Percentiles rank a stretch among this genome's conserved stretches.
Conservation (phyloP, 2,888 invertebrate genomes). For the Meganola albula region DNA sequence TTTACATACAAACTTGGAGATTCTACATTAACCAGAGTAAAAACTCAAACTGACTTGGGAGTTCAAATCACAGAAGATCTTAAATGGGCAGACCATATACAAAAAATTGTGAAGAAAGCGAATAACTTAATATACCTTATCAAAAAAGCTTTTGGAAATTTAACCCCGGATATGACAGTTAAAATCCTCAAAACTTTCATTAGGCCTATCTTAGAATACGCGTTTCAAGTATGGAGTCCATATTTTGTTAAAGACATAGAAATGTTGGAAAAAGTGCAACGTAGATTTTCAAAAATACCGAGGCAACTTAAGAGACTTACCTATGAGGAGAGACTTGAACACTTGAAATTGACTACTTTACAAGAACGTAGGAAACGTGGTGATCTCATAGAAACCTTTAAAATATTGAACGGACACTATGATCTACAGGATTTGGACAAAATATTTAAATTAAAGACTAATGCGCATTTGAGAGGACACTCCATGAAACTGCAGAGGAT, state of each 20-base stretch:
- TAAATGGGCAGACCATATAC: not conserved
- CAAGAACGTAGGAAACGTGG: too few relatives aligned
- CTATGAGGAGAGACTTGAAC: too few relatives aligned
- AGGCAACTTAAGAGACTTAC: too few relatives aligned
- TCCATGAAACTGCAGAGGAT: too few relatives aligned
- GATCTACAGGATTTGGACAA: too few relatives aligned
- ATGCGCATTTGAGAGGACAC: too few relatives aligned
- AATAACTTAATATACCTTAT: slow-evolving; percentile 2
- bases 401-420: too few relatives aligned
- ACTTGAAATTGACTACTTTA: too few relatives aligned
- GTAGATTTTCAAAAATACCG: too few relatives aligned
- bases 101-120: not conserved
- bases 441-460: too few relatives aligned
- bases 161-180: slow-evolving; percentile 2
- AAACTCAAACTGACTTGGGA: not conserved
- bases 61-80: not conserved
- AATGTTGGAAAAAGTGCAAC: too few relatives aligned
- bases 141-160: slow-evolving; percentile 3
- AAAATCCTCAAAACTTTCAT: slow-evolving; percentile 1
- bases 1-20: not conserved
- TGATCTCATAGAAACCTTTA: too few relatives aligned
- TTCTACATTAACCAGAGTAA: not conserved
- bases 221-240: slow-evolving; percentile 1
- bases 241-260: not conserved
- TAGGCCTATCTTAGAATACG: not conserved